Evolutionary conservation across 2,113 vertebrate species (phyloP).

Genomic region (Carassius gibelio): DNA sequence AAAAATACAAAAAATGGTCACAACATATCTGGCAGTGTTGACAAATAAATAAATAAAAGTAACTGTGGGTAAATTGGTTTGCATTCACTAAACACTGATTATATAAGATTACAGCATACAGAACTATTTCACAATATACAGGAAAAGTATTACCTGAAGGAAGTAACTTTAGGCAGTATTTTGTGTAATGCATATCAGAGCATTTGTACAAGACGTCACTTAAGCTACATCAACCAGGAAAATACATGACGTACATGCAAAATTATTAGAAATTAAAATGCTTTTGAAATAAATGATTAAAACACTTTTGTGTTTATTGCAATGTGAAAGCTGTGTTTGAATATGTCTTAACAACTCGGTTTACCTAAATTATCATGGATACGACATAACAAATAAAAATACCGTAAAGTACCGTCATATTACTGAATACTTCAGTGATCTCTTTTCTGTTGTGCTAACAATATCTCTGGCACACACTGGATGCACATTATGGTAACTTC

Average conservation of each 20-base stretch:
- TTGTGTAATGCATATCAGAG: background rate
- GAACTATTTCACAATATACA: background rate
- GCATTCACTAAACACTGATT: background rate
- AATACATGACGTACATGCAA: background rate
- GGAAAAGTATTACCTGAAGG: background rate
- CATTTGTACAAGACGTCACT: background rate
- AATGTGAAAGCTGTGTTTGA: background rate
- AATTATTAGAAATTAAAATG: background rate
- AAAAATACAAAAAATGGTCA: background rate
- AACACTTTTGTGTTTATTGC: background rate
- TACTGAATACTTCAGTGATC: background rate
- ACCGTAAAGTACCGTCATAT: background rate
- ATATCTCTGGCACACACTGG: slow-evolving; percentile 18
- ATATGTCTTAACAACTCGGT: background rate
- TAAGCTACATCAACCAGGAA: background rate
- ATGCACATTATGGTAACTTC: slow-evolving; percentile 70
- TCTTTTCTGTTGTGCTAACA: background rate
- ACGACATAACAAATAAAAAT: background rate
- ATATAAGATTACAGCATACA: background rate
- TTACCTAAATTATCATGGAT: background rate
- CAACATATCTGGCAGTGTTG: background rate
- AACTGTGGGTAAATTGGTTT: background rate
- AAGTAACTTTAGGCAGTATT: background rate
- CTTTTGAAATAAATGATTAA: background rate
- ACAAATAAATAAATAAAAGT: background rate